Evolutionary conservation across 1,140 invertebrate species (phyloP).

Genomic region (Xylocopa sonorina): DNA sequence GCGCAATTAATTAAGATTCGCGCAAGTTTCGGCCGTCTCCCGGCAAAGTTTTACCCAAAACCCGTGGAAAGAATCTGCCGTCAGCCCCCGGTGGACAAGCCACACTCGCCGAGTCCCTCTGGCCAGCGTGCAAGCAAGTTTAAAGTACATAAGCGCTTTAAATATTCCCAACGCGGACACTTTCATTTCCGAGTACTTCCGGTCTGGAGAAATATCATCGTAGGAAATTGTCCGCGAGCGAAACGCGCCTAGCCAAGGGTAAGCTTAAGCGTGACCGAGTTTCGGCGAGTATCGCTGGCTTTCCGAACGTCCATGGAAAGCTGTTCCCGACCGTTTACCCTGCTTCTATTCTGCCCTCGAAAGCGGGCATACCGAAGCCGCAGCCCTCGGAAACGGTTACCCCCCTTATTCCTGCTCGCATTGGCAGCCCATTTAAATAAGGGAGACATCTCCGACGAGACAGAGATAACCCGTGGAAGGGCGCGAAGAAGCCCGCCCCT

Average conservation of each 20-base stretch:
- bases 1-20: slow-evolving; percentile 21
- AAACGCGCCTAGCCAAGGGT: slow-evolving; percentile 32
- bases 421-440: slow-evolving; percentile 49
- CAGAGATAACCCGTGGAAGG: slow-evolving; percentile 45
- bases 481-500: neutral
- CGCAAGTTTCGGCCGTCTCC: neutral
- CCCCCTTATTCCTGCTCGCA: slow-evolving; percentile 2
- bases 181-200: slow-evolving; percentile 65
- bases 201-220: slow-evolving; percentile 60
- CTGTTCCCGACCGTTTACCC: neutral
- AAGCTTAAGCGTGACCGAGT: slow-evolving; percentile 25
- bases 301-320: neutral
- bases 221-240: slow-evolving; percentile 58
- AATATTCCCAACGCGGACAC: slow-evolving; percentile 61
- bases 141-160: too few species aligned
- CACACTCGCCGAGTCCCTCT: neutral
- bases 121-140: neutral
- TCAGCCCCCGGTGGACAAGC: neutral
- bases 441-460: slow-evolving; percentile 51
- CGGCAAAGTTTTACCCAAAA: neutral
- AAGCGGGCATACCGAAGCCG: neutral
- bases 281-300: slow-evolving; percentile 4
- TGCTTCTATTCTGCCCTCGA: neutral
- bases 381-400: slow-evolving; percentile 10
- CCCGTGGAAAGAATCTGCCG: neutral